Evolutionary conservation across 2,797 vertebrate genomes (phyloP), one percentile per base, ranked within the genome.

Genomic region (Micrastur ruficollis): DNA sequence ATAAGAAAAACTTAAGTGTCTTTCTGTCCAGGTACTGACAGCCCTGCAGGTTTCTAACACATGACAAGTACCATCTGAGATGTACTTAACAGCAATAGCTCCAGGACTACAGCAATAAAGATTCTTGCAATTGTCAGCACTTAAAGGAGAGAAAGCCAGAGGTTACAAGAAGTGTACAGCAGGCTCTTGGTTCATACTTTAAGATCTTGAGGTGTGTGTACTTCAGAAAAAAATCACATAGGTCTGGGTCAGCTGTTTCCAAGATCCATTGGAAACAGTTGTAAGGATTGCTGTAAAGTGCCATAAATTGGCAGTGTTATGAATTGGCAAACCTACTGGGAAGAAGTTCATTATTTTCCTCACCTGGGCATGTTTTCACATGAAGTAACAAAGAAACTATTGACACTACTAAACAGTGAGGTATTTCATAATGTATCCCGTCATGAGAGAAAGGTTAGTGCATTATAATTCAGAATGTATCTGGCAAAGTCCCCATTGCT

Each of bases 371-470:
- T 34, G 18, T 56, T 92, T 93, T 92, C 76, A 50, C 49, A 46
- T 22, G 68, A 87, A 87, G 59, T 22, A 93, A 96, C 86, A 95
- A 95, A 96, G 95, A 62, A 89, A 82, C 81, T 89, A 94, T 87
- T 91, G 84, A 95, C n/a, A 18, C 26, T 47, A 3, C 16, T 46
- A 4, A 91, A 90, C 55, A 83, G 76, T 40, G 47, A 72, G 79
- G 56, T 79, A 89, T 78, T 92, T 95, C 79, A 87, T 73, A 59
- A 88, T 15, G 8, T 44, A 56, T 74, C 31, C 22, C 27, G 50
- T 86, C 34, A 44, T 31, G 42, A 78, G 58, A 86, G 67, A 91
- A 83, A 83, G 19, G 56, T 50, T 56, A 36, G 19, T 22, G 61
- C 46, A 19, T 9, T 93, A 70, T 75, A 62, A 55, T 74, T 62